These are phyloP conservation scores for Galerucella nymphaeae DNA, from an alignment of 2,888 invertebrate species.

Conservation along the genomic window DNA sequence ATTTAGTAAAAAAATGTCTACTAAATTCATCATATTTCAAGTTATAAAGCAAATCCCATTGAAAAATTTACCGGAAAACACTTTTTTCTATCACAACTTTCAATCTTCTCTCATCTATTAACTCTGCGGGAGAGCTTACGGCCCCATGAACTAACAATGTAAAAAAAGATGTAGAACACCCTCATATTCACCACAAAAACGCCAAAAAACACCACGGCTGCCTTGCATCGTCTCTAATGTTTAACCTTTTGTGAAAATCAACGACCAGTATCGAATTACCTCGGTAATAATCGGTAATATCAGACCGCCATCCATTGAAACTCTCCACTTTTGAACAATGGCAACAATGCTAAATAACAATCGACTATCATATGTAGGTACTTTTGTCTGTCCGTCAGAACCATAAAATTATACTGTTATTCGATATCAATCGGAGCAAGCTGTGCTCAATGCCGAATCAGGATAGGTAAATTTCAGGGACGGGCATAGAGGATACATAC, in stretches of 20 bases:
- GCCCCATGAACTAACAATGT: not conserved
- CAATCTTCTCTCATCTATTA: not conserved
- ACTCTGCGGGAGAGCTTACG: not conserved
- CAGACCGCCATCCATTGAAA: constrained; percentile 47
- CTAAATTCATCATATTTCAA: not conserved
- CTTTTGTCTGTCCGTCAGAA: constrained; percentile 40
- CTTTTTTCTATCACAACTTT: not conserved
- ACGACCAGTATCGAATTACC: constrained; percentile 39
- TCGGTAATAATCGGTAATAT: constrained; percentile 45
- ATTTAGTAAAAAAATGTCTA: no score
- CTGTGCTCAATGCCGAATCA: constrained; percentile 34
- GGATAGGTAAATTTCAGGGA: constrained; percentile 28
- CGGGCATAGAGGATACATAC: not conserved
- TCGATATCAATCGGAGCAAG: constrained; percentile 43
- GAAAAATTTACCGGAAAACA: constrained; percentile 3
- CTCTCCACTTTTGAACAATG: constrained; percentile 43
- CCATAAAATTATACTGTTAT: constrained; percentile 47
- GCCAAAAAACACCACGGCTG: constrained; percentile 8
- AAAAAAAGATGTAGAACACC: constrained; percentile 12
- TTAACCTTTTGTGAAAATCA: constrained; percentile 31
- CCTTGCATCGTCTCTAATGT: constrained; percentile 31
- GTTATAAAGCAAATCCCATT: not conserved
- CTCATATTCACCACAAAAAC: constrained; percentile 16
- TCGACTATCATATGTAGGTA: constrained; percentile 37
- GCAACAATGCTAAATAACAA: constrained; percentile 40